Evolutionary conservation across 2,888 invertebrate species (phyloP), one percentile per base, ranked within the genome.

Genomic region (Adelphocoris suturalis): DNA sequence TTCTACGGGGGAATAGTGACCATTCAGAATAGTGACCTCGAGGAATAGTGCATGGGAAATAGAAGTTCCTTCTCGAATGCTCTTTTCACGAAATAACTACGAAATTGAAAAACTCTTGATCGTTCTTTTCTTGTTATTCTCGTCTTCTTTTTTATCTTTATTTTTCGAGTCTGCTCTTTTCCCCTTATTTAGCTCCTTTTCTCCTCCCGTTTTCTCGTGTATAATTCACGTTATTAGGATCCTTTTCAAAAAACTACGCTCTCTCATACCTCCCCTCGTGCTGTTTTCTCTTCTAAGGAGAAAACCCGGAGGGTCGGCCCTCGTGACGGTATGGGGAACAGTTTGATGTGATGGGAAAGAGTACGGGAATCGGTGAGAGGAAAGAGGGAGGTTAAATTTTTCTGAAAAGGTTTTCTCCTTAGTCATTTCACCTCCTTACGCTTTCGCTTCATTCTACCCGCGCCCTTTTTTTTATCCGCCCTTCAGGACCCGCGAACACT

Each of bases 51-150:
- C n/a, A 16, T 57, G 57, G 7, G 16, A 16, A 57, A 57, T 57
- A 57, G 27, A 0, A 0, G 12, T 68, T 12, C 23, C 27, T 68
- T 23, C 27, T 61, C 19, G 0, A 68, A 9, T 61, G 12, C 68
- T 16, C 23, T 68, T 68, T 68, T 68, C 27, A 68, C 68, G 23
- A 68, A 68, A 68, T 68, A 68, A 68, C 68, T 68, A 68, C 23
- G 68, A 27, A 68, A 68, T 68, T 68, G 68, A 23, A 68, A 68
- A 68, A 57, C n/a, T 68, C 68, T 27, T 68, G n/a, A 68, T 23
- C 27, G 68, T 23, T 68, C 68, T 68, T 23, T 68, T 23, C 68
- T 68, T 68, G 68, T 68, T 23, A 12, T 68, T 68, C 27, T 23
- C 23, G 12, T 19, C 12, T 27, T 68, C 23, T 9, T 27, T 68